Evolutionary conservation across 2,888 invertebrate species (phyloP).

Genomic region (Sisyra terminalis): DNA sequence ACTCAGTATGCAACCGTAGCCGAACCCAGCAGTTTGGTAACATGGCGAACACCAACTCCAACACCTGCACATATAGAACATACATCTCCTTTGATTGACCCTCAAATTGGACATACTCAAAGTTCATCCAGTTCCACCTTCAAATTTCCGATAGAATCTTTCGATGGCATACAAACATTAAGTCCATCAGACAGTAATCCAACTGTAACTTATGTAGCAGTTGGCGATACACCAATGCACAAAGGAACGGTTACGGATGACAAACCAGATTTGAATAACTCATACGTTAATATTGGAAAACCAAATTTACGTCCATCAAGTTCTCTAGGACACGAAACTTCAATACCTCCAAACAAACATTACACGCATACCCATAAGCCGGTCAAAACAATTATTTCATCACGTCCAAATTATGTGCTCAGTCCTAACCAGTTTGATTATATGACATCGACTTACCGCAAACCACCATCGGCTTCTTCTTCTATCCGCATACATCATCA

Average conservation of each 20-base stretch:
- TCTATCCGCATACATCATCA: not conserved
- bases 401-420: slow-evolving; percentile 1
- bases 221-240: slow-evolving; percentile 17
- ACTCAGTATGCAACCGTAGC: slow-evolving; percentile 16
- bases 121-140: not conserved
- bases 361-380: not conserved
- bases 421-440: not conserved
- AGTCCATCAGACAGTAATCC: slow-evolving; percentile 12
- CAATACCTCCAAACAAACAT: not conserved
- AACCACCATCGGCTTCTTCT: not conserved
- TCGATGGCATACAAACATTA: slow-evolving; percentile 11
- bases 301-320: slow-evolving; percentile 25
- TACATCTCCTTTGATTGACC: not conserved
- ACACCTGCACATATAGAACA: slow-evolving; percentile 4
- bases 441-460: not conserved
- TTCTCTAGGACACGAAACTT: not conserved
- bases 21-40: slow-evolving; percentile 21
- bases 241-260: slow-evolving; percentile 27
- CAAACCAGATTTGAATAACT: slow-evolving; percentile 21
- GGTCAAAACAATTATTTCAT: not conserved
- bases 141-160: not conserved
- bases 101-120: slow-evolving; percentile 1
- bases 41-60: slow-evolving; percentile 19
- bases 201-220: slow-evolving; percentile 13
- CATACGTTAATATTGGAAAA: slow-evolving; percentile 28